These are phyloP conservation scores for Drosophila navojoa DNA, from an alignment of 1,140 invertebrate species.

Conservation along the genomic window DNA sequence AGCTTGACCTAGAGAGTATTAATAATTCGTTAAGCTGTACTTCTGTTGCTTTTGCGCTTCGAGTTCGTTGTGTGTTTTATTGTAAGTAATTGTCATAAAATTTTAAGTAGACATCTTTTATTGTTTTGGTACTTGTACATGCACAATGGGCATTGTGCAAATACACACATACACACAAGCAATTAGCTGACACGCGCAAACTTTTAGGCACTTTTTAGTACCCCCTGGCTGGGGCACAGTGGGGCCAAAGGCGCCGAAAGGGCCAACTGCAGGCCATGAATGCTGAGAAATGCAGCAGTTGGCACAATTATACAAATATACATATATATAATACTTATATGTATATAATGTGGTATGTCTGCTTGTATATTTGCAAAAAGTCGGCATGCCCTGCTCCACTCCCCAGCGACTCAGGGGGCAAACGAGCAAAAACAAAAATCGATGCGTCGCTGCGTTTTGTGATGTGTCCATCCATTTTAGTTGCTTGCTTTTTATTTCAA, in stretches of 20 bases:
- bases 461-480: slow-evolving; percentile 44
- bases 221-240: slow-evolving; percentile 4
- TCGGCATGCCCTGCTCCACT: too few species aligned
- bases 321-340: too few species aligned
- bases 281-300: slow-evolving; percentile 36
- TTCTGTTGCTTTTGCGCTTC: slow-evolving; percentile 14
- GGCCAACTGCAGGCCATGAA: slow-evolving; percentile 17
- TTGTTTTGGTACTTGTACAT: slow-evolving; percentile 40
- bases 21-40: not conserved
- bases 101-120: slow-evolving; percentile 47
- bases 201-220: slow-evolving; percentile 37
- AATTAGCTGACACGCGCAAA: slow-evolving; percentile 57
- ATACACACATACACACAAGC: slow-evolving; percentile 7
- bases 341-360: too few species aligned
- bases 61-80: slow-evolving; percentile 41
- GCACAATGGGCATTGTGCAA: slow-evolving; percentile 10
- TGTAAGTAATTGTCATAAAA: slow-evolving; percentile 58
- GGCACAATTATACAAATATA: slow-evolving; percentile 1
- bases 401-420: not conserved
- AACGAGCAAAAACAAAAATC: slow-evolving; percentile 43
- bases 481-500: slow-evolving; percentile 22
- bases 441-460: slow-evolving; percentile 45
- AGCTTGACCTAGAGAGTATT: slow-evolving; percentile 11
- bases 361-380: not conserved
- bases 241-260: not conserved